Percentiles rank a stretch among this genome's conserved stretches.
Evolutionary conservation across 2,888 invertebrate genomes (phyloP).

Genomic region (Cephus rjabovi): DNA sequence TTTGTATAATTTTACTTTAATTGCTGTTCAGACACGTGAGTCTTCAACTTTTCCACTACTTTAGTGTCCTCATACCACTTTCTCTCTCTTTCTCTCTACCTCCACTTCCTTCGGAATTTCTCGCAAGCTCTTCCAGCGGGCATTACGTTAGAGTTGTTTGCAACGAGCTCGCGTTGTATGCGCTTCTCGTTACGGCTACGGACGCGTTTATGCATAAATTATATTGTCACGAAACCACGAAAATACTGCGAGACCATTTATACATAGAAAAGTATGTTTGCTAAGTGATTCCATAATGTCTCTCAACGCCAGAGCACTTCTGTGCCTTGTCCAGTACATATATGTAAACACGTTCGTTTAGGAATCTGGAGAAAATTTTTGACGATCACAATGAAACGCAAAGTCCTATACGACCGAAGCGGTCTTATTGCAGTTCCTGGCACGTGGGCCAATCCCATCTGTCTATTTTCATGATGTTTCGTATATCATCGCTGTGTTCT

Average conservation of each 20-base stretch:
- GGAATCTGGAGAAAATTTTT: background rate
- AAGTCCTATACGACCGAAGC: background rate
- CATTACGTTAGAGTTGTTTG: background rate
- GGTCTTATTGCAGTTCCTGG: background rate
- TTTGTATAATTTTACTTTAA: slow-evolving; percentile 61
- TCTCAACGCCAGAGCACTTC: background rate
- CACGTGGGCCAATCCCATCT: background rate
- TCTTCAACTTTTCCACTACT: background rate
- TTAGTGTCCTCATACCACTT: background rate
- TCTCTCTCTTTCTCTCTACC: background rate
- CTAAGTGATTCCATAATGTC: background rate
- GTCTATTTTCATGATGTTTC: background rate
- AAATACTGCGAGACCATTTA: background rate
- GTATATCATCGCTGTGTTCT: background rate
- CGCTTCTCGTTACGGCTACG: background rate
- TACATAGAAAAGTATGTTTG: background rate
- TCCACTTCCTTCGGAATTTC: background rate
- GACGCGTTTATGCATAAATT: background rate
- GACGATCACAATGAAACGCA: background rate
- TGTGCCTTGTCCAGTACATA: background rate
- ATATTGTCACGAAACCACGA: background rate
- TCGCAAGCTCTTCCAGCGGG: background rate
- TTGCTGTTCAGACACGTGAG: slow-evolving; percentile 48
- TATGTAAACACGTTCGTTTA: background rate
- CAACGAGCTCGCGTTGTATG: background rate